Percentiles rank a stretch among this genome's conserved stretches.
These are phyloP conservation scores for Eidolon helvum DNA, from an alignment of 2,113 vertebrate species.

Conservation along the genomic window DNA sequence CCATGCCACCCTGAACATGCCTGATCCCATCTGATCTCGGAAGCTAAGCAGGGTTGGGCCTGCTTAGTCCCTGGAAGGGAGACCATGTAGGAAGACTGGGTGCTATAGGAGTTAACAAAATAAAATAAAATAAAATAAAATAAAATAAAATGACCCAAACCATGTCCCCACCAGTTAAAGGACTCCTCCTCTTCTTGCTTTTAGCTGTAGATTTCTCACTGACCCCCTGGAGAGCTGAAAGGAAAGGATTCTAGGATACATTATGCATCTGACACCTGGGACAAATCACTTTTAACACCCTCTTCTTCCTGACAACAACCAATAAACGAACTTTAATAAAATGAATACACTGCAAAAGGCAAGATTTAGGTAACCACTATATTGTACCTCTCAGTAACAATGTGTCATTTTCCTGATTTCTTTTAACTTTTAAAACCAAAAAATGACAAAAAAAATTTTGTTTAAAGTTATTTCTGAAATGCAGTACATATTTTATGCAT, in stretches of 20 bases:
- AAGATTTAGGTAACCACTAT: background rate
- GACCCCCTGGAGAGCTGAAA: background rate
- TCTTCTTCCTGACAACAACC: background rate
- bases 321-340: background rate
- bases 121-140: background rate
- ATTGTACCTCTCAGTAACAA: background rate
- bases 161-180: background rate
- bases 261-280: background rate
- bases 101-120: too few species aligned
- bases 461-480: background rate
- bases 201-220: background rate
- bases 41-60: too few species aligned
- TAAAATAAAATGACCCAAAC: background rate
- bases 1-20: too few species aligned
- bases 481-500: background rate
- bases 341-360: background rate
- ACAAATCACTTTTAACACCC: background rate
- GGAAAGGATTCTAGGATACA: background rate
- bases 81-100: too few species aligned
- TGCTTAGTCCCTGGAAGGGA: too few species aligned
- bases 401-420: background rate
- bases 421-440: background rate
- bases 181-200: fast-evolving
- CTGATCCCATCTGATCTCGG: too few species aligned
- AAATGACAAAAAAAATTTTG: background rate